Percentiles rank a stretch among this genome's conserved stretches.
These are phyloP conservation scores for Cheilosia soror DNA, from an alignment of 2,888 invertebrate species.

Conservation along the genomic window DNA sequence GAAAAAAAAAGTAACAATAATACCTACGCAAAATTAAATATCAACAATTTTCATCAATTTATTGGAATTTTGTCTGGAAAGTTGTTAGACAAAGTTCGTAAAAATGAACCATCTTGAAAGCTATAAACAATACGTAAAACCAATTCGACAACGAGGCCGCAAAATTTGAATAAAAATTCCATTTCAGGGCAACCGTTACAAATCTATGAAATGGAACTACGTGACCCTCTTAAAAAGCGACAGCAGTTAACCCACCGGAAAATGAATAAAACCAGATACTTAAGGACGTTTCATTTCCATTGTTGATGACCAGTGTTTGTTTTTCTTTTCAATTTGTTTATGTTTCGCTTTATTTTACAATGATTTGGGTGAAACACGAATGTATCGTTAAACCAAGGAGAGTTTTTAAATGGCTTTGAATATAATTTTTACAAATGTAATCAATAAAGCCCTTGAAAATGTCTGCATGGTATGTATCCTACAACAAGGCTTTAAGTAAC, in stretches of 20 bases:
- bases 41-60: slow-evolving; percentile 16
- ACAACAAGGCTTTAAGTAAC: too few relatives aligned
- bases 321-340: background rate
- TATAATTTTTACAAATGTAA: too few relatives aligned
- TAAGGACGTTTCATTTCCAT: slow-evolving; percentile 6
- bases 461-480: too few relatives aligned
- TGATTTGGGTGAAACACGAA: too few relatives aligned
- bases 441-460: too few relatives aligned
- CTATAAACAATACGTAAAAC: background rate
- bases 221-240: slow-evolving; percentile 32
- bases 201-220: slow-evolving; percentile 29
- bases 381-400: too few relatives aligned
- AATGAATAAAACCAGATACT: slow-evolving; percentile 35
- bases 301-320: slow-evolving; percentile 13
- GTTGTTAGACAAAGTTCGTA: slow-evolving; percentile 33
- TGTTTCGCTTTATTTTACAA: background rate
- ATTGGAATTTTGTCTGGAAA: slow-evolving; percentile 32
- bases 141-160: background rate
- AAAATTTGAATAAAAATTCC: slow-evolving; percentile 48
- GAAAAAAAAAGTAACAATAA: background rate
- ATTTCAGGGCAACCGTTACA: slow-evolving; percentile 30
- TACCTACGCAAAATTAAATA: background rate
- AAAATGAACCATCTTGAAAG: background rate
- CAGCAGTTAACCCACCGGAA: slow-evolving; percentile 48
- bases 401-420: too few relatives aligned